Percentiles rank a stretch among this genome's conserved stretches.
Conservation (phyloP, 2,113 vertebrate genomes). For the Phaethornis superciliosus region DNA sequence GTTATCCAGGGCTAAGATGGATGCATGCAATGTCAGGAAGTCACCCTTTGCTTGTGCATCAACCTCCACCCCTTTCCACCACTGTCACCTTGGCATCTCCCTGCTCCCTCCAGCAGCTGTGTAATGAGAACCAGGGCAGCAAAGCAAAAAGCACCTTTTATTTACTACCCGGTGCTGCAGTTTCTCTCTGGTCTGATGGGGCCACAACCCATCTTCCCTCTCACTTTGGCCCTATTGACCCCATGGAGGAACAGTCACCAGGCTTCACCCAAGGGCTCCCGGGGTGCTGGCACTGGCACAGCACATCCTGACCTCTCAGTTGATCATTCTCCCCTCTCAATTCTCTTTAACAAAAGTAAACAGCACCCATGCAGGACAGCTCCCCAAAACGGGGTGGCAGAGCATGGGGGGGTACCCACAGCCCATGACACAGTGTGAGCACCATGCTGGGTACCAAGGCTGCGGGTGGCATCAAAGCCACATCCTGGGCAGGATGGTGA, state of each 20-base stretch:
- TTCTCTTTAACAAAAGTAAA: not conserved
- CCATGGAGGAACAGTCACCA: not conserved
- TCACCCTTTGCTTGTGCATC: not conserved
- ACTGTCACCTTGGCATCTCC: constrained; percentile 10
- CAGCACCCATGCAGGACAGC: not conserved
- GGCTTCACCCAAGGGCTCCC: not conserved
- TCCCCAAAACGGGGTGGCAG: not conserved
- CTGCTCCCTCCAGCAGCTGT: not conserved
- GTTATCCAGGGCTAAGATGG: not conserved
- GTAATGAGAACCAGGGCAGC: constrained; percentile 36
- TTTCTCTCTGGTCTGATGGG: not conserved
- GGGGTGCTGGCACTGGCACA: not conserved
- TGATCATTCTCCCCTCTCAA: not conserved
- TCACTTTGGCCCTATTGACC: not conserved
- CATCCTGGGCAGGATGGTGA: not conserved
- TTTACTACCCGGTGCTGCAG: constrained; percentile 30
- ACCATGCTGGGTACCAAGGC: not conserved
- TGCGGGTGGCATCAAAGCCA: not conserved
- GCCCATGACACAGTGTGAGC: rapidly evolving
- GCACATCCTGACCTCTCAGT: rapidly evolving
- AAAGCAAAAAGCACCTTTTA: constrained; percentile 49
- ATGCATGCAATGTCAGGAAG: not conserved
- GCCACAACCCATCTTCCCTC: not conserved
- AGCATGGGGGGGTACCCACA: not conserved
- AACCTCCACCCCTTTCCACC: not conserved